A percentile compares a stretch with the other conserved stretches of the same genome.
Conservation (phyloP, 2,888 invertebrate species). For the Cynaeus angustus region DNA sequence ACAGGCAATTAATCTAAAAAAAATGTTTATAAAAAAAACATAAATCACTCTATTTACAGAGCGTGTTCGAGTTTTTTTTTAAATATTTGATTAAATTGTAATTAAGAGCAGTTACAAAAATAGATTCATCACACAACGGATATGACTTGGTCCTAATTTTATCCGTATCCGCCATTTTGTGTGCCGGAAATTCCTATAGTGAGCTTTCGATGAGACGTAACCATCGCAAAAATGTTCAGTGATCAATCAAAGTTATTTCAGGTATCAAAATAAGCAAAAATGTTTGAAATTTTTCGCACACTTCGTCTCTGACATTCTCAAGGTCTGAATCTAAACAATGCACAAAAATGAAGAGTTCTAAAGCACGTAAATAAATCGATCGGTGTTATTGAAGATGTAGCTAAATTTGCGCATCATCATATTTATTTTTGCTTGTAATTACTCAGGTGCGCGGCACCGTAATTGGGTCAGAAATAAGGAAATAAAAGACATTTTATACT, state of each 20-base stretch:
- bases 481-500: constrained; percentile 14
- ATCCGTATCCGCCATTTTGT: constrained; percentile 1
- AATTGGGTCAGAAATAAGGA: not conserved
- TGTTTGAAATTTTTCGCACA: not conserved
- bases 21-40: not conserved
- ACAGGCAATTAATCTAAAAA: constrained; percentile 4
- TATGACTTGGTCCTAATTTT: not conserved
- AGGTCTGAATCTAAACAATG: no score
- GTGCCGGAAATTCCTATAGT: not conserved
- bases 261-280: not conserved
- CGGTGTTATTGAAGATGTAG: not conserved
- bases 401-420: no score
- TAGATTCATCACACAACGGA: not conserved
- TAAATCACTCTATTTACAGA: not conserved
- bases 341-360: not conserved
- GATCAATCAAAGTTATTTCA: not conserved
- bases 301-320: not conserved
- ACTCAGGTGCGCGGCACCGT: no score
- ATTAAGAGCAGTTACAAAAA: not conserved
- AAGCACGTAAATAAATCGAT: not conserved
- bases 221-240: not conserved
- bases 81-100: no score
- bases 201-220: no score
- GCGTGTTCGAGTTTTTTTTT: not conserved
- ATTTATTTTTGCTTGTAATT: no score